Evolutionary conservation across 1,140 invertebrate genomes (phyloP).

Genomic region (Calliphora vicina): DNA sequence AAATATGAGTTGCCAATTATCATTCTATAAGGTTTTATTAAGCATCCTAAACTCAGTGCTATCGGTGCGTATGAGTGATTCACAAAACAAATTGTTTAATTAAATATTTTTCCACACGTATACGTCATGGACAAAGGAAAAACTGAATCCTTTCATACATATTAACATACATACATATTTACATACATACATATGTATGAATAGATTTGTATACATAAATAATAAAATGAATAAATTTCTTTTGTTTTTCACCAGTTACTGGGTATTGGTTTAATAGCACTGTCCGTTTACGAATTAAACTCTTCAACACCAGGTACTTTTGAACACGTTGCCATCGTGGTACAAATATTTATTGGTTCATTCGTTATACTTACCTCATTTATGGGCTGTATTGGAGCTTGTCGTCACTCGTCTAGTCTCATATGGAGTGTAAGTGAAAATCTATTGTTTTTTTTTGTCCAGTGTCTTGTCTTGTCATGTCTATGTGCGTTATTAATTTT

Average conservation of each 20-base stretch:
- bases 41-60: slow-evolving; percentile 56
- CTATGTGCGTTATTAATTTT: neutral
- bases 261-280: slow-evolving; percentile 55
- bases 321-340: slow-evolving; percentile 56
- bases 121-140: neutral
- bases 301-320: slow-evolving; percentile 55
- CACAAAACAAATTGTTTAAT: slow-evolving; percentile 2
- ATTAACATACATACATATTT: neutral
- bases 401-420: slow-evolving; percentile 51
- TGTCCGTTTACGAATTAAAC: slow-evolving; percentile 56
- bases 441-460: neutral
- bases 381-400: slow-evolving; percentile 53
- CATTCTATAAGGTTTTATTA: slow-evolving; percentile 52
- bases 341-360: slow-evolving; percentile 59
- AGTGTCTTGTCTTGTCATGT: neutral
- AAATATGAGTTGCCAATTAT: slow-evolving; percentile 37
- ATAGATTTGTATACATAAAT: no score
- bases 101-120: neutral
- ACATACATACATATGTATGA: no score
- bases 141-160: neutral
- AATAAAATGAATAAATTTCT: neutral
- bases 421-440: slow-evolving; percentile 55
- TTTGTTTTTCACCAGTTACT: slow-evolving; percentile 45
- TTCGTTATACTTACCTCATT: slow-evolving; percentile 59
- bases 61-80: slow-evolving; percentile 55